Percentiles rank a stretch among this genome's conserved stretches.
Conservation (phyloP, 2,113 vertebrate genomes). For the Burhinus oedicnemus region DNA sequence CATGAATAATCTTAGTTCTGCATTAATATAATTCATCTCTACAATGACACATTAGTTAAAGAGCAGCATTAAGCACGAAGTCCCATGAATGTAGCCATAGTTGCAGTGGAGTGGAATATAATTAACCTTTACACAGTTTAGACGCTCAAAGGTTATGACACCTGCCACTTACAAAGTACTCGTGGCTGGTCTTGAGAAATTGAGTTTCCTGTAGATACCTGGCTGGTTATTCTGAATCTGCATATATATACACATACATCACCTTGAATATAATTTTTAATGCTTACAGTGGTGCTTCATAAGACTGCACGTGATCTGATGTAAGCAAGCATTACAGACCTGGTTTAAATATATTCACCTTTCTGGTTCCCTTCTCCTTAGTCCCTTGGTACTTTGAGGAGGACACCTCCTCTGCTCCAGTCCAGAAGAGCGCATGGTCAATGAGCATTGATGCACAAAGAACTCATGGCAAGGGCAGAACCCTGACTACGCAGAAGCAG, state of each 20-base stretch:
- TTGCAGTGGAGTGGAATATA: not conserved
- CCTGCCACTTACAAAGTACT: not conserved
- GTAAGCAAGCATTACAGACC: not conserved
- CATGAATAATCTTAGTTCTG: not conserved
- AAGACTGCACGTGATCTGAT: not conserved
- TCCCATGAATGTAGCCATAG: not conserved
- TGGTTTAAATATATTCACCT: not conserved
- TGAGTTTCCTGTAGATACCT: not conserved
- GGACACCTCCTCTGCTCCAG: not conserved
- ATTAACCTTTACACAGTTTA: slow-evolving; percentile 33
- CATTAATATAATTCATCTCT: not conserved
- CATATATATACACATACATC: not conserved
- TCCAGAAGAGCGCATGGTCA: no score
- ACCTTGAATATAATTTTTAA: not conserved
- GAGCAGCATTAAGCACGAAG: not conserved
- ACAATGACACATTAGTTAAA: not conserved
- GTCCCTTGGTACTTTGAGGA: not conserved
- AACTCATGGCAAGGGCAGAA: not conserved
- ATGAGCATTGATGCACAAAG: fast-evolving
- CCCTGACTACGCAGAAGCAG: not conserved
- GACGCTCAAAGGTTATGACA: not conserved
- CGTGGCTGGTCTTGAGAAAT: not conserved
- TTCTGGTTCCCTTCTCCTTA: not conserved
- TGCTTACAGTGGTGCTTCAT: not conserved
- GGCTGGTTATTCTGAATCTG: not conserved